These are phyloP conservation scores for Pristionchus entomophagus DNA, from an alignment of 2,888 invertebrate genomes.

Conservation along the genomic window DNA sequence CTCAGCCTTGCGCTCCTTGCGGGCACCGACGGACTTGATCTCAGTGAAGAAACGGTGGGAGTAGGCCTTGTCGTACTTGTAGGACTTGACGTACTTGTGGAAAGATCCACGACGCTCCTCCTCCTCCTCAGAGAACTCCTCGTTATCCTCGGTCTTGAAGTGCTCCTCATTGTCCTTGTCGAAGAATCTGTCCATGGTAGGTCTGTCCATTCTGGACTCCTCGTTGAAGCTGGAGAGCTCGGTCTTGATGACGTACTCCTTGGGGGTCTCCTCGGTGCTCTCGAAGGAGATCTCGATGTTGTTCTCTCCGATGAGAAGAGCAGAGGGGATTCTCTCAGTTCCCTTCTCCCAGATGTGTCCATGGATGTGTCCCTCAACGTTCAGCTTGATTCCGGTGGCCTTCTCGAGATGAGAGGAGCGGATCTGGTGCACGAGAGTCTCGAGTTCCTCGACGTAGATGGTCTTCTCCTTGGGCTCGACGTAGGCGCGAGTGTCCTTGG, in stretches of 20 bases:
- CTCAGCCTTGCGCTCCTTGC: conserved; percentile 27
- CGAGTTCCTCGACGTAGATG: conserved; percentile 57
- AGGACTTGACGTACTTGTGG: conserved; percentile 42
- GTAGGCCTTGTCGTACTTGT: not conserved
- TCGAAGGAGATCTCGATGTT: conserved; percentile 57
- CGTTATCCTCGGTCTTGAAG: conserved; percentile 45
- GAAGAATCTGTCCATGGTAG: conserved; percentile 52
- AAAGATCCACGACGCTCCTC: conserved; percentile 46
- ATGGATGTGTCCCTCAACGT: conserved; percentile 55
- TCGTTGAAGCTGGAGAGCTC: conserved; percentile 46
- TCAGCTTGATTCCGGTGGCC: conserved; percentile 56
- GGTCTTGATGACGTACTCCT: conserved; percentile 20
- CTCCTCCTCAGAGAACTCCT: conserved; percentile 35
- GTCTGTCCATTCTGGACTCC: conserved; percentile 45
- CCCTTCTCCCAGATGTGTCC: conserved; percentile 53
- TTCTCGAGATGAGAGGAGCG: conserved; percentile 50
- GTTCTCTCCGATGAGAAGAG: conserved; percentile 60
- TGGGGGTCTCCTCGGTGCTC: conserved; percentile 46
- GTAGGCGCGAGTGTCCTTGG: conserved; percentile 56
- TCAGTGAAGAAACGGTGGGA: not conserved
- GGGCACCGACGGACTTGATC: not conserved
- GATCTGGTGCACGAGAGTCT: conserved; percentile 51
- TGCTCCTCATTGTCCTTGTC: conserved; percentile 47
- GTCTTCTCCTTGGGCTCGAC: conserved; percentile 66
- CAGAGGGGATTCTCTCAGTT: not conserved